A percentile compares a stretch with the other conserved stretches of the same genome.
phyloP scores from a whole-genome alignment of 1,140 invertebrate species.

The Drosophila baimaii region DNA sequence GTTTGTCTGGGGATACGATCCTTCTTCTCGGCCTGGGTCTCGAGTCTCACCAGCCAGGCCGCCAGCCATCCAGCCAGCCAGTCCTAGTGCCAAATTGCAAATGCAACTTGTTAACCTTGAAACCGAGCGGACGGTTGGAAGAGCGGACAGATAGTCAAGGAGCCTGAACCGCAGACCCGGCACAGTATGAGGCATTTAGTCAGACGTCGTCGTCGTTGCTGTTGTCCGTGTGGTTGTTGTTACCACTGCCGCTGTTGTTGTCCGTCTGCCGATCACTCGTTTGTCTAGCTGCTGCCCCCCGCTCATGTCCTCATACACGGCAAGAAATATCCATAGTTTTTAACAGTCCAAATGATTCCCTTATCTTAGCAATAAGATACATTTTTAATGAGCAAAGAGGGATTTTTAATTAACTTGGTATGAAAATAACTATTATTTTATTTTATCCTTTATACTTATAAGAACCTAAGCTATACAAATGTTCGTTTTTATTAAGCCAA shows the following conservation, averaged over 20 bases:
- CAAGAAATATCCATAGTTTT: background rate
- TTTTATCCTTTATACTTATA: no score
- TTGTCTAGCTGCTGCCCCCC: conserved; percentile 69
- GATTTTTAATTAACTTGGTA: no score
- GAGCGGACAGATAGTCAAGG: conserved; percentile 54
- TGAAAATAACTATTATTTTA: no score
- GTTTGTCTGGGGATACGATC: conserved; percentile 39
- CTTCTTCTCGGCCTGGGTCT: conserved; percentile 33
- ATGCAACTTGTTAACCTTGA: conserved; percentile 81
- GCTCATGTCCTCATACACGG: conserved; percentile 31
- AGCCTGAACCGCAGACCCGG: conserved; percentile 63
- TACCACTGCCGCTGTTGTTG: conserved; percentile 48
- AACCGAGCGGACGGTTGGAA: conserved; percentile 55
- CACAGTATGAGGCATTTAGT: conserved; percentile 81
- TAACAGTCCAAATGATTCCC: background rate
- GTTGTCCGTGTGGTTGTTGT: conserved; percentile 28
- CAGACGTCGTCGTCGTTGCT: conserved; percentile 60
- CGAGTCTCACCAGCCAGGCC: conserved; percentile 22
- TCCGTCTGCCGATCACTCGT: conserved; percentile 78
- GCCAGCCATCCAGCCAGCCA: conserved; percentile 25
- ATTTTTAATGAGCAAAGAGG: no score
- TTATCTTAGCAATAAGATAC: background rate
- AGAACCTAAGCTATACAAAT: no score
- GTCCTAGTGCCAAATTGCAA: conserved; percentile 75
- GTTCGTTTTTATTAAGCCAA: no score